Conservation (phyloP, 2,113 vertebrate species). For the Heliornis fulica region DNA sequence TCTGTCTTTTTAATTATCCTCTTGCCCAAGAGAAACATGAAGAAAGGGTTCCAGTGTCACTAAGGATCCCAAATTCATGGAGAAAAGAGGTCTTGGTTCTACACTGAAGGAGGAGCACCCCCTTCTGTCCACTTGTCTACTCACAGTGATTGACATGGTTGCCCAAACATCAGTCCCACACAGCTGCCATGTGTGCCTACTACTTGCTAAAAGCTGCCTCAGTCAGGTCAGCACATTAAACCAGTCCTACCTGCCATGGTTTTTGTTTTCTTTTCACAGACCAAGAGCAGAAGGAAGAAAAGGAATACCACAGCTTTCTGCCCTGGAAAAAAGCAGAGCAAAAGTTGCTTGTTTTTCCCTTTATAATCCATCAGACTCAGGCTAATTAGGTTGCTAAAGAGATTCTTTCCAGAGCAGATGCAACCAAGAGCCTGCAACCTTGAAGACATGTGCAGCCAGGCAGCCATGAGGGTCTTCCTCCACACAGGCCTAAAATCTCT, state of each 20-base stretch:
- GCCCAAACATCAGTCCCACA: not conserved
- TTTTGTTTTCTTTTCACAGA: not conserved
- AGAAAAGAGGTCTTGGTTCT: not conserved
- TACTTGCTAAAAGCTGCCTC: not conserved
- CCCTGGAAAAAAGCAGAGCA: not conserved
- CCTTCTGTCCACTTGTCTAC: rapidly evolving
- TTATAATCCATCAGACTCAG: not conserved
- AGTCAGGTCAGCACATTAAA: not conserved
- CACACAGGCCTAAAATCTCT: not conserved
- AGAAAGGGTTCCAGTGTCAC: not conserved
- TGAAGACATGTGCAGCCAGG: not conserved
- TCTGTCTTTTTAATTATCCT: not conserved
- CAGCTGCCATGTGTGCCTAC: not conserved
- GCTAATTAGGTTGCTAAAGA: not conserved
- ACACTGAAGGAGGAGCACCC: not conserved
- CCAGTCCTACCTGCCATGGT: not conserved
- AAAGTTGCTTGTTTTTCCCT: not conserved
- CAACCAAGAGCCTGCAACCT: not conserved
- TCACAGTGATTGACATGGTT: rapidly evolving
- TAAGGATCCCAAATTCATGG: not conserved
- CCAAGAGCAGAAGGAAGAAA: not conserved
- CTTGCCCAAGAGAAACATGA: not conserved
- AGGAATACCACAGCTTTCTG: not conserved
- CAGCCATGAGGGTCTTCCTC: not conserved
- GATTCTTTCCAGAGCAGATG: not conserved